These are phyloP conservation scores for Plumapathes pennacea DNA, from an alignment of 92 coral and sea anemone genomes.

Conservation along the genomic window DNA sequence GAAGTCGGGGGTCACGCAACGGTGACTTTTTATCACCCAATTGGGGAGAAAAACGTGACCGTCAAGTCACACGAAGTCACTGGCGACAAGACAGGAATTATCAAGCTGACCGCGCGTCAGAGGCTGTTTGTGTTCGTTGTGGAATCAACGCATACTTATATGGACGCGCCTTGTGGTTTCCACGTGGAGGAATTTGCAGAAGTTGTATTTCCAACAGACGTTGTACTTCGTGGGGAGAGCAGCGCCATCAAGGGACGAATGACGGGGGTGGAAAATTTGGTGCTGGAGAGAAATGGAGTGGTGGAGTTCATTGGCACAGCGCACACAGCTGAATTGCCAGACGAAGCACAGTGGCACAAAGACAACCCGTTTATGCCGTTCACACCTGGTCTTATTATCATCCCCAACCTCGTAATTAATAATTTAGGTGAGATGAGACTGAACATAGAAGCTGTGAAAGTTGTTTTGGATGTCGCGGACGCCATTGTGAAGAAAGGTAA, in stretches of 20 bases:
- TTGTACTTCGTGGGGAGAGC: conserved; percentile 85
- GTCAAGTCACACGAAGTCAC: conserved; percentile 93
- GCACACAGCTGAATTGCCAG: conserved; percentile 85
- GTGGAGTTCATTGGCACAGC: conserved; percentile 80
- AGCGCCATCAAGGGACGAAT: conserved; percentile 84
- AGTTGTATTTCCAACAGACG: conserved; percentile 93
- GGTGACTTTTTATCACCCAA: conserved; percentile 84
- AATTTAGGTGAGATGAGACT: conserved; percentile 68
- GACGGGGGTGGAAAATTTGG: conserved; percentile 90
- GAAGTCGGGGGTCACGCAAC: conserved; percentile 83
- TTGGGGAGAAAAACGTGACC: conserved; percentile 85
- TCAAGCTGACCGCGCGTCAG: conserved; percentile 77
- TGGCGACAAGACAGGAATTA: conserved; percentile 93
- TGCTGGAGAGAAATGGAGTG: conserved; percentile 80
- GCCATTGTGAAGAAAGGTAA: conserved; percentile 79
- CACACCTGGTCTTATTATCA: conserved; percentile 64
- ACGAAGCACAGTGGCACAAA: conserved; percentile 74
- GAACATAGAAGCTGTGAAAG: conserved; percentile 58
- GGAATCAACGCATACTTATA: conserved; percentile 93
- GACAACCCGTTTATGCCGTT: conserved; percentile 88
- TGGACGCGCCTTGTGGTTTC: conserved; percentile 98
- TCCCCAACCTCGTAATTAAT: conserved; percentile 63
- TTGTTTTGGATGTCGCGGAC: conserved; percentile 66
- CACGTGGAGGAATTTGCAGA: conserved; percentile 83
- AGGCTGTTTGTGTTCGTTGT: conserved; percentile 84